phyloP scores from a whole-genome alignment of 2,888 invertebrate genomes.

The Deilephila porcellus region DNA sequence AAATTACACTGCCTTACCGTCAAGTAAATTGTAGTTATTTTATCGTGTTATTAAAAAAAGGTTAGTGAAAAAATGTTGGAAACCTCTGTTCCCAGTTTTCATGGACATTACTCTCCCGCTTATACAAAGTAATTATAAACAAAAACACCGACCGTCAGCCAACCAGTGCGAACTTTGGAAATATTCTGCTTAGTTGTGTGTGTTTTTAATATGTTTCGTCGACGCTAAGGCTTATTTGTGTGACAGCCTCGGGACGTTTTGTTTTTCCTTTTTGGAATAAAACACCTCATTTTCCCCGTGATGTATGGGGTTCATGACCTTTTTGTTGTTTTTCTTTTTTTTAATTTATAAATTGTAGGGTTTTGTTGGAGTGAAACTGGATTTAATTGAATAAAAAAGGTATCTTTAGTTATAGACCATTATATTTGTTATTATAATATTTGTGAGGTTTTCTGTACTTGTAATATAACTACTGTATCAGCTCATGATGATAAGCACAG shows the following conservation, averaged over 20 bases:
- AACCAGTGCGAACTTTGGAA: background rate
- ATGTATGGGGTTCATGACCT: background rate
- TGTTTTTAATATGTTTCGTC: constrained; percentile 20
- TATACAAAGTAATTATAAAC: constrained; percentile 17
- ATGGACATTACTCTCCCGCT: background rate
- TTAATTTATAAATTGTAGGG: background rate
- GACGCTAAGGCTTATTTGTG: constrained; percentile 6
- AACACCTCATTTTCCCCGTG: background rate
- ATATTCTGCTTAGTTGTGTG: constrained; percentile 15
- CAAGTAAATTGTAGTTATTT: too few relatives aligned
- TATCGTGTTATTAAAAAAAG: background rate
- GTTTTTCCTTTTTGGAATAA: background rate
- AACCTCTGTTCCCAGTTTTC: background rate
- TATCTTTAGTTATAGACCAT: too few relatives aligned
- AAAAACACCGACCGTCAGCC: constrained; percentile 13
- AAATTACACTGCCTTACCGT: too few relatives aligned
- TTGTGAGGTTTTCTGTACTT: too few relatives aligned
- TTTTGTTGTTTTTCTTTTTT: background rate
- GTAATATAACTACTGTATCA: too few relatives aligned
- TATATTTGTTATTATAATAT: too few relatives aligned
- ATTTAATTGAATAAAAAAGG: too few relatives aligned
- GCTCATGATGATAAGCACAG: too few relatives aligned
- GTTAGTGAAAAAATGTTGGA: background rate
- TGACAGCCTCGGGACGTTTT: background rate
- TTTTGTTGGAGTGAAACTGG: background rate